Conservation (phyloP, 2,888 invertebrate species). For the Drosophila incognita region DNA sequence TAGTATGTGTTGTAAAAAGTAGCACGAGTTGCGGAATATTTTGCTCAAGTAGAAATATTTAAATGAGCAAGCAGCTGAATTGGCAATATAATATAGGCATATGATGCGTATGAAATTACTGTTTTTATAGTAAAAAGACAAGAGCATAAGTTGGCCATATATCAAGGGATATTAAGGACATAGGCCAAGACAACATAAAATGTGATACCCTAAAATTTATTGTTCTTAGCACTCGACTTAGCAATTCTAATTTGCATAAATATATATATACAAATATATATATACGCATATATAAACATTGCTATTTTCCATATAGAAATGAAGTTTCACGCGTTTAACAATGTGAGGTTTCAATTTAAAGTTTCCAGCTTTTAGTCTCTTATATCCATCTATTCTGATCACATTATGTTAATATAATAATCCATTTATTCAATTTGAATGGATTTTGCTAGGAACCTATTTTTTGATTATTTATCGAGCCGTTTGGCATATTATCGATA, state of each 20-base stretch:
- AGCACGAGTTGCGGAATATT: not conserved
- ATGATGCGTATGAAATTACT: not conserved
- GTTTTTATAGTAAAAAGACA: not conserved
- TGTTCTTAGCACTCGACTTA: not conserved
- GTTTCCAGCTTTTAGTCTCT: not conserved
- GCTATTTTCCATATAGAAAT: not conserved
- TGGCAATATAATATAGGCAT: not conserved
- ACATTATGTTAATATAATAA: not conserved
- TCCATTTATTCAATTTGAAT: not conserved
- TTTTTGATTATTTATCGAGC: not conserved
- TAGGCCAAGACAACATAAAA: not conserved
- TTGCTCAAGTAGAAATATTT: constrained; percentile 3
- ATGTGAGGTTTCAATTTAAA: not conserved
- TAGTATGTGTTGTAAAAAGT: constrained; percentile 2
- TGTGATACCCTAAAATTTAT: not conserved
- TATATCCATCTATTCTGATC: not conserved
- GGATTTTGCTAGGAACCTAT: fast-evolving
- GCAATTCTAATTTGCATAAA: not conserved
- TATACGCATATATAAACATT: not conserved
- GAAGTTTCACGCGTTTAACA: not conserved
- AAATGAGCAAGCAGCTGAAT: not conserved
- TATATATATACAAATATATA: too few relatives aligned
- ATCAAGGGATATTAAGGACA: not conserved
- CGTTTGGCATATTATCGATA: not conserved
- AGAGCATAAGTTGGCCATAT: not conserved